phyloP scores from a whole-genome alignment of 2,797 vertebrate genomes.

The Scleropages formosus region DNA sequence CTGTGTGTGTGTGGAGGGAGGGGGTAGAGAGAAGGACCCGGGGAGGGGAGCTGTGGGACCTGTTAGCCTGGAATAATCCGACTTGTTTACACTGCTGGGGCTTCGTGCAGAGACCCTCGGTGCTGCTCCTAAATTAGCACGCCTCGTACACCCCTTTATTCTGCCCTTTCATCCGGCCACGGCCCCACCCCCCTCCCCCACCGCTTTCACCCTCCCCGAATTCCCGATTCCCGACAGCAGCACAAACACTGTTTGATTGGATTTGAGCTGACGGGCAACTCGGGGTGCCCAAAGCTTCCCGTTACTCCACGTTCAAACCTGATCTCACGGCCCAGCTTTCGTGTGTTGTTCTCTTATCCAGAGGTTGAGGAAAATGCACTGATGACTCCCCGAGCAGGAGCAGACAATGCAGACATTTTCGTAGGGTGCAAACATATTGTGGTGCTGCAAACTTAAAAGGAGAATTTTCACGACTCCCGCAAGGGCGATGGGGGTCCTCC shows the following conservation, averaged over 20 bases:
- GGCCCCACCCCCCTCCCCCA: background rate
- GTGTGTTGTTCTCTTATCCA: slow-evolving; percentile 31
- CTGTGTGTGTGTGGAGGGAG: slow-evolving; percentile 53
- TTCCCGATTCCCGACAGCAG: background rate
- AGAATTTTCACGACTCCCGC: too few relatives aligned
- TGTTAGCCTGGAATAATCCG: slow-evolving; percentile 66
- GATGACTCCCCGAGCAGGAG: too few relatives aligned
- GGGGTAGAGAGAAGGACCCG: slow-evolving; percentile 48
- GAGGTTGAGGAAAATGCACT: too few relatives aligned
- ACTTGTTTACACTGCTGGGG: slow-evolving; percentile 48
- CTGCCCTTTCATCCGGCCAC: slow-evolving; percentile 51
- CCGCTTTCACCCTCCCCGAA: background rate
- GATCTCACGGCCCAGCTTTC: background rate
- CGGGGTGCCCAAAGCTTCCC: background rate
- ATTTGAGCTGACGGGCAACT: background rate
- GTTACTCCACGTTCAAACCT: background rate
- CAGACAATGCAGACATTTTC: too few relatives aligned
- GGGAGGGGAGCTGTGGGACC: slow-evolving; percentile 60
- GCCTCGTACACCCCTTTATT: slow-evolving; percentile 60
- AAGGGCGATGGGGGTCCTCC: too few relatives aligned
- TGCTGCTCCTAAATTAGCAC: slow-evolving; percentile 64
- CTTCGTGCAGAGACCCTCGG: slow-evolving; percentile 66
- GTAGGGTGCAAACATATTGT: too few relatives aligned
- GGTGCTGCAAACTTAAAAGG: too few relatives aligned
- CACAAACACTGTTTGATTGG: background rate